phyloP scores from a whole-genome alignment of 2,113 vertebrate species.

The Varanus komodoensis region DNA sequence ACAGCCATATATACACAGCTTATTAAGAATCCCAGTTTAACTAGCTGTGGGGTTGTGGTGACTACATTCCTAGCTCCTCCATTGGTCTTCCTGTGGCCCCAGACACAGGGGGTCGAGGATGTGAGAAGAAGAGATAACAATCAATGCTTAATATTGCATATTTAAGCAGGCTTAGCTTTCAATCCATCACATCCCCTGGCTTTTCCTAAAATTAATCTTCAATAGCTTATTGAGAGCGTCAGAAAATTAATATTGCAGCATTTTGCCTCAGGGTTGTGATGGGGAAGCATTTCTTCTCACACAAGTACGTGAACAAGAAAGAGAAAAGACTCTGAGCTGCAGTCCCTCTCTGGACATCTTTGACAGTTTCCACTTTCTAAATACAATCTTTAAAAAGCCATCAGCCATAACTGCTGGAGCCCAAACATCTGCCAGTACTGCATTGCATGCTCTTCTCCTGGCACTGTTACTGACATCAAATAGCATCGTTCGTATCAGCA shows the following conservation, averaged over 20 bases:
- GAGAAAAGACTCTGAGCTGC: not conserved
- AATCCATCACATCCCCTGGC: constrained; percentile 57
- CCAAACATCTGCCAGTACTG: constrained; percentile 15
- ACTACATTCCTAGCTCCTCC: constrained; percentile 53
- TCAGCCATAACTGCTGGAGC: not conserved
- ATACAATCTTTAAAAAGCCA: constrained; percentile 32
- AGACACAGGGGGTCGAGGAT: constrained; percentile 30
- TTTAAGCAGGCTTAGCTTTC: constrained; percentile 64
- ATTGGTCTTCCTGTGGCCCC: constrained; percentile 62
- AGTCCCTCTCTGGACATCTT: constrained; percentile 34
- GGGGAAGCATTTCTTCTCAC: constrained; percentile 42
- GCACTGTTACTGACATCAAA: not conserved
- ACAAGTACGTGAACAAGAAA: not conserved
- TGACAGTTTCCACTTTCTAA: constrained; percentile 34
- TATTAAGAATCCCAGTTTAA: constrained; percentile 60
- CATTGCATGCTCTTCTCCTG: not conserved
- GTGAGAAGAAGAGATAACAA: constrained; percentile 69
- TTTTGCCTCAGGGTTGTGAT: constrained; percentile 44
- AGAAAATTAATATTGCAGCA: constrained; percentile 65
- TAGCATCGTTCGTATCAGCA: constrained; percentile 20
- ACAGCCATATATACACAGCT: constrained; percentile 53
- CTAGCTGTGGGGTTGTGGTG: constrained; percentile 34
- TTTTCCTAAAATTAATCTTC: constrained; percentile 74
- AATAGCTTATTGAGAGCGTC: constrained; percentile 64
- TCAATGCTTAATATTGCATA: constrained; percentile 78